These are phyloP conservation scores for Drosophila malerkotliana DNA, from an alignment of 1,140 invertebrate species.

Conservation along the genomic window DNA sequence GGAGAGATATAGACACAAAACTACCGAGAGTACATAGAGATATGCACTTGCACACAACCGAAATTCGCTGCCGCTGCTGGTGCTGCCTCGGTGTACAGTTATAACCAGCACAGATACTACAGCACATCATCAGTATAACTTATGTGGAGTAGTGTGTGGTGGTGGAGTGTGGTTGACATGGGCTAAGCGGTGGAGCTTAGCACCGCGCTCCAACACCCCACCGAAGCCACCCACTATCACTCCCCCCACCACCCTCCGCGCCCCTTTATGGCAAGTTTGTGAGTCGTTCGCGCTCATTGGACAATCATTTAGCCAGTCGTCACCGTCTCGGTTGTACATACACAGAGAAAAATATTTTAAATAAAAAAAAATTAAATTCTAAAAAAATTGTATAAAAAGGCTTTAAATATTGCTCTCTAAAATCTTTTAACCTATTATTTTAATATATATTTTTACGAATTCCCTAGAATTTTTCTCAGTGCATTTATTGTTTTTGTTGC, in stretches of 20 bases:
- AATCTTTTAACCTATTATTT: too few relatives aligned
- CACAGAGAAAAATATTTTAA: constrained; percentile 1
- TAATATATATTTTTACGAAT: too few relatives aligned
- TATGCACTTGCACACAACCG: constrained; percentile 63
- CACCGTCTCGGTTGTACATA: constrained; percentile 19
- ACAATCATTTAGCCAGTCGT: constrained; percentile 74
- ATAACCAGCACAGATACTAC: constrained; percentile 18
- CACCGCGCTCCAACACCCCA: constrained; percentile 5
- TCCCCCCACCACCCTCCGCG: not conserved
- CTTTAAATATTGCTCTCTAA: too few relatives aligned
- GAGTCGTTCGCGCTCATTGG: constrained; percentile 71
- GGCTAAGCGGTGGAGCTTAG: constrained; percentile 63
- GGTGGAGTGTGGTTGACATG: constrained; percentile 58
- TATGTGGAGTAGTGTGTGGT: constrained; percentile 50
- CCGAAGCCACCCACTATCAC: constrained; percentile 5
- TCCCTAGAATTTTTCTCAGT: constrained; percentile 14
- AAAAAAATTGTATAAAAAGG: too few relatives aligned
- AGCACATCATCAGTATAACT: constrained; percentile 52
- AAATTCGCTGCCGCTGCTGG: constrained; percentile 46
- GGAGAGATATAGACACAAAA: constrained; percentile 65
- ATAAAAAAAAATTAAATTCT: too few relatives aligned
- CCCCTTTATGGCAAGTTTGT: constrained; percentile 14
- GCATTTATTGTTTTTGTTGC: constrained; percentile 28
- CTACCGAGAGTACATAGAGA: constrained; percentile 51
- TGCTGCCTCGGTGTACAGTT: not conserved